Percentiles rank a stretch among this genome's conserved stretches.
Evolutionary conservation across 2,113 vertebrate genomes (phyloP).

Genomic region (Diadophis punctatus): DNA sequence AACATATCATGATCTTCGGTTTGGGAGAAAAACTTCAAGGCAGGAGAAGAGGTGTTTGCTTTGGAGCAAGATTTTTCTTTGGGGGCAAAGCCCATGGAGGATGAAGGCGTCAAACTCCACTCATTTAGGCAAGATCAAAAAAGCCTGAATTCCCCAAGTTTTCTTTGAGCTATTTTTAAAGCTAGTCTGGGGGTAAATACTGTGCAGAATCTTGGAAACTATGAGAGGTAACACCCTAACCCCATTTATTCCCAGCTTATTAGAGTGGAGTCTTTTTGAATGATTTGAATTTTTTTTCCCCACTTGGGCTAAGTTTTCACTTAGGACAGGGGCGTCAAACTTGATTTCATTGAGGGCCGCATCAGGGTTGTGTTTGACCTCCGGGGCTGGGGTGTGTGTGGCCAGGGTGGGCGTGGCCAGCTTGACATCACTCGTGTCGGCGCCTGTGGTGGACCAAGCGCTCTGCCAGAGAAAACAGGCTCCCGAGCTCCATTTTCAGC

Average conservation of each 20-base stretch:
- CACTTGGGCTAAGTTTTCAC: not conserved
- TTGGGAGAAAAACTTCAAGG: not conserved
- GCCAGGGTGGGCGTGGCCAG: no score
- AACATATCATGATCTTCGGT: not conserved
- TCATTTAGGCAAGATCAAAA: not conserved
- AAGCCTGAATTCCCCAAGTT: not conserved
- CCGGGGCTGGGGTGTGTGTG: fast-evolving
- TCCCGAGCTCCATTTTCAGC: no score
- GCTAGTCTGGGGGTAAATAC: not conserved
- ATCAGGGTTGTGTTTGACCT: no score
- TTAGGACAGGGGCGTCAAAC: not conserved
- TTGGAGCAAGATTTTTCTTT: not conserved
- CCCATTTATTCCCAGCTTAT: not conserved
- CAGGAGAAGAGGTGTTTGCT: not conserved
- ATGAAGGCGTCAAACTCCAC: not conserved
- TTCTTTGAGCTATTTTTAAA: not conserved
- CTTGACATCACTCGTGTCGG: no score
- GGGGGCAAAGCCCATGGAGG: not conserved
- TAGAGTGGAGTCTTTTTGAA: not conserved
- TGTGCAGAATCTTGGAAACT: not conserved
- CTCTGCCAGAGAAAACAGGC: no score
- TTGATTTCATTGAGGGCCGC: no score
- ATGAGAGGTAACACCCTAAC: not conserved
- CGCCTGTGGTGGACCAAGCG: no score
- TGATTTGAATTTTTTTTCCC: not conserved